Percentiles rank a stretch among this genome's conserved stretches.
These are phyloP conservation scores for Drosophila subquinaria DNA, from an alignment of 2,888 invertebrate genomes.

Conservation along the genomic window DNA sequence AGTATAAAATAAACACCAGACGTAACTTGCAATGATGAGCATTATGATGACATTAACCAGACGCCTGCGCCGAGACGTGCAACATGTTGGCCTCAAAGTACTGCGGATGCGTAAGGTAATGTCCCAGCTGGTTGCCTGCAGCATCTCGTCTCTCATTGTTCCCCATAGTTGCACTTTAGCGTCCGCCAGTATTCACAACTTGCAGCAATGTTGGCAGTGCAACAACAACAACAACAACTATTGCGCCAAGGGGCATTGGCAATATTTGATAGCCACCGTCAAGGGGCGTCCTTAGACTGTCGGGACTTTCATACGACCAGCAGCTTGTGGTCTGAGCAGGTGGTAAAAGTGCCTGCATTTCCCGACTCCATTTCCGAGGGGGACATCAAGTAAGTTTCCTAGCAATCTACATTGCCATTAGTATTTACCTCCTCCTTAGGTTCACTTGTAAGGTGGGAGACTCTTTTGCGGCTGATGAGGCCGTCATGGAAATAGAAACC, in stretches of 20 bases:
- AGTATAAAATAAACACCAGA: not conserved
- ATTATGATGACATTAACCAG: constrained; percentile 86
- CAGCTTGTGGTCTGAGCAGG: constrained; percentile 81
- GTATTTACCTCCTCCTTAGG: constrained; percentile 83
- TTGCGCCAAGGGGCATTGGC: constrained; percentile 17
- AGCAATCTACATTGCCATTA: too few species aligned
- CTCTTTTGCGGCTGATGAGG: constrained; percentile 95
- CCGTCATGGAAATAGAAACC: constrained; percentile 98
- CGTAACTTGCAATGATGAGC: constrained; percentile 83
- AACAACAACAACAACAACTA: constrained; percentile 39
- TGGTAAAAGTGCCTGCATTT: constrained; percentile 92
- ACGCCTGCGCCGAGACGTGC: constrained; percentile 84
- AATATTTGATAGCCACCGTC: constrained; percentile 12
- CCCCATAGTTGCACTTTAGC: constrained; percentile 63
- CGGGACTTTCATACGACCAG: constrained; percentile 84
- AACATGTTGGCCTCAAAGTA: constrained; percentile 70
- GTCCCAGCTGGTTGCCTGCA: not conserved
- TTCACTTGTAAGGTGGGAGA: constrained; percentile 95
- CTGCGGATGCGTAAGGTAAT: constrained; percentile 77
- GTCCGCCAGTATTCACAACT: constrained; percentile 68
- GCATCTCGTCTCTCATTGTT: not conserved
- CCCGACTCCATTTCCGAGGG: constrained; percentile 99
- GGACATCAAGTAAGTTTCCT: constrained; percentile 91
- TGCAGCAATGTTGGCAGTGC: constrained; percentile 28
- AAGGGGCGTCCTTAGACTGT: constrained; percentile 35